Evolutionary conservation across 2,888 invertebrate genomes (phyloP), one percentile per base, ranked within the genome.

Genomic region (Apodemia zela): DNA sequence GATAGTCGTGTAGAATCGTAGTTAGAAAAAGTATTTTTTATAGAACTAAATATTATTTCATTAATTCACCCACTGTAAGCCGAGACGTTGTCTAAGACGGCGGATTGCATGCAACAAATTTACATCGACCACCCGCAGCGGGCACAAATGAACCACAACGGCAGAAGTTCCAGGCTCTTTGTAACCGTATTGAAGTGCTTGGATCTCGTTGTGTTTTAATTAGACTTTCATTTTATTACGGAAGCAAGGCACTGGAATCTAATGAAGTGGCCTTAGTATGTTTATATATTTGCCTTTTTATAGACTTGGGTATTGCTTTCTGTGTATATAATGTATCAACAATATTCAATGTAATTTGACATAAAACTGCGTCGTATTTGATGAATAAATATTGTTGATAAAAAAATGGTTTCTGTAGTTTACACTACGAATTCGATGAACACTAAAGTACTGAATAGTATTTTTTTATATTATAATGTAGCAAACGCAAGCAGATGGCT

Each of bases 131-230:
- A 25, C 54, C 25, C 54, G 2, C 25, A 57, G 25, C 25, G 45
- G 29, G 15, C 15, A 15, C 54, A 25, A 57, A 15, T 57, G 54
- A 25, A 29, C 21, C 54, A 10, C 54, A 51, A 51, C 7, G 21
- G 15, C 29, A 25, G 25, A 57, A 29, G 29, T 29, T 57, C n/a
- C 15, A 25, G 15, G 21, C 25, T 25, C 8, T 57, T 25, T 57
- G 54, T 25, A 57, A 29, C n/a, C 21, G 25, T 25, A 57, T 47
- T 47, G 45, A 47, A 47, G 45, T 47, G 45, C 47, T 47, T 47
- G 47, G 8, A 17, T 17, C 47, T 47, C 47, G 47, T 47, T 47
- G 47, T 47, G 47, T 47, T 47, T 47, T 47, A 47, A 47, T 47
- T 47, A 47, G 47, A 47, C 47, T 17, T 47, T 47, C 45, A 47